Evolutionary conservation across 2,797 vertebrate species (phyloP).

Genomic region (Poeciliopsis presidionis): DNA sequence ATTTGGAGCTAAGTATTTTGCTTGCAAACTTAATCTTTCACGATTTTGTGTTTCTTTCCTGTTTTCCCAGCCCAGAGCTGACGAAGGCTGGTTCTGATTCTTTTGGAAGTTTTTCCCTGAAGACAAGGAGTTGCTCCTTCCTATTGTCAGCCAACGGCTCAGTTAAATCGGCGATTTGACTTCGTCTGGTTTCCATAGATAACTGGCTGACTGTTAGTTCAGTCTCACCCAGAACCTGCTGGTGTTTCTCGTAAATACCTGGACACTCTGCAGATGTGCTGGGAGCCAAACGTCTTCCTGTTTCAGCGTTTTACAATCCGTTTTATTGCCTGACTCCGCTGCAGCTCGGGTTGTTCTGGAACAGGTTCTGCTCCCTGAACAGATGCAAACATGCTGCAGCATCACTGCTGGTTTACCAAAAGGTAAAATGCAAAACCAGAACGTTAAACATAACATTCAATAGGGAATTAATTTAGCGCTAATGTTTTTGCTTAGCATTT

Average conservation of each 20-base stretch:
- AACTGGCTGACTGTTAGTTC: neutral
- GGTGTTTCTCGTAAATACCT: slow-evolving; percentile 33
- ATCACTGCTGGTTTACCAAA: too few relatives aligned
- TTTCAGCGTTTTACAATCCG: slow-evolving; percentile 26
- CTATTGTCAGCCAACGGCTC: neutral
- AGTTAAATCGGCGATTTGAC: neutral
- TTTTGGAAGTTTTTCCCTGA: neutral
- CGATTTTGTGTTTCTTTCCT: neutral
- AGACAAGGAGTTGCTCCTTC: neutral
- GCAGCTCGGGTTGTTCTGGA: slow-evolving; percentile 29
- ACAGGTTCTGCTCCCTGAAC: slow-evolving; percentile 16
- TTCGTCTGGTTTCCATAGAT: neutral
- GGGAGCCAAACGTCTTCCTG: slow-evolving; percentile 43
- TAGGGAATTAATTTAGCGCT: too few relatives aligned
- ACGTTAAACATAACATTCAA: too few relatives aligned
- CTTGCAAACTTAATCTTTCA: neutral
- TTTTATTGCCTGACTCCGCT: slow-evolving; percentile 36
- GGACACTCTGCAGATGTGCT: slow-evolving; percentile 15
- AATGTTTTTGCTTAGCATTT: too few relatives aligned
- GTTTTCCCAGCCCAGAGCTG: too few relatives aligned
- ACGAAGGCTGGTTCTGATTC: neutral
- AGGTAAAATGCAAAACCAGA: too few relatives aligned
- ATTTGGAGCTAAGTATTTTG: neutral
- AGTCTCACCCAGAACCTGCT: neutral
- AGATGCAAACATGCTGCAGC: neutral